phyloP scores from a whole-genome alignment of 1,140 invertebrate genomes.

The Meloidogyne exigua region DNA sequence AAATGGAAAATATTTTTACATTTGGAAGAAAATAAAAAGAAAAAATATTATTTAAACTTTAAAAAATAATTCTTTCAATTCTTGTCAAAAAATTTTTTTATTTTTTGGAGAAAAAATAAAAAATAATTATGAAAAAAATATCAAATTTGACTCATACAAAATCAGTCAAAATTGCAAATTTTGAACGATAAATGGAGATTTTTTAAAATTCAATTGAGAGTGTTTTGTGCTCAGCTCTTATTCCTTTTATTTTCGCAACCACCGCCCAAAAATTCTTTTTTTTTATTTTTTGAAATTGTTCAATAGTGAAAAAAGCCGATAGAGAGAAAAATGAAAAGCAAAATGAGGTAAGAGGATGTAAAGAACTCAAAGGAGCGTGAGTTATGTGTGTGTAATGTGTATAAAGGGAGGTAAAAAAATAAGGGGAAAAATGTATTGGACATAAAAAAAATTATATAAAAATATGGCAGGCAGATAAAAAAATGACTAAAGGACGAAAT shows the following conservation, averaged over 20 bases:
- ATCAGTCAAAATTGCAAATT: background rate
- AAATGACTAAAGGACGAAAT: constrained; percentile 4
- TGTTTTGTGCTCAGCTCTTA: background rate
- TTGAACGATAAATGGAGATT: background rate
- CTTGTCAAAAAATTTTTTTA: too few relatives aligned
- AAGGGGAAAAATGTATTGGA: background rate
- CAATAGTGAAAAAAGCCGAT: constrained; percentile 6
- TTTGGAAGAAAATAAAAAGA: too few relatives aligned
- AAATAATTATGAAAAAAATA: background rate
- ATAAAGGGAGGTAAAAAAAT: background rate
- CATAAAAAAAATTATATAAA: too few relatives aligned
- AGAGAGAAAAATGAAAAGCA: background rate
- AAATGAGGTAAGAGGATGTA: background rate
- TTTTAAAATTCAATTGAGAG: background rate
- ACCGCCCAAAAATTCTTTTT: background rate
- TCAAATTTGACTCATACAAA: background rate
- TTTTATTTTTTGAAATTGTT: background rate
- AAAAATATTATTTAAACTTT: too few relatives aligned
- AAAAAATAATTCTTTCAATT: too few relatives aligned
- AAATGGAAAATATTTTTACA: too few relatives aligned
- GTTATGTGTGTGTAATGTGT: background rate
- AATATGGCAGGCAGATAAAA: background rate
- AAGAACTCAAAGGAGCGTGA: background rate
- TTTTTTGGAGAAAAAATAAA: too few relatives aligned
- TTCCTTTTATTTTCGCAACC: background rate